Evolutionary conservation across 2,888 invertebrate species (phyloP).

Genomic region (Seira ritae): DNA sequence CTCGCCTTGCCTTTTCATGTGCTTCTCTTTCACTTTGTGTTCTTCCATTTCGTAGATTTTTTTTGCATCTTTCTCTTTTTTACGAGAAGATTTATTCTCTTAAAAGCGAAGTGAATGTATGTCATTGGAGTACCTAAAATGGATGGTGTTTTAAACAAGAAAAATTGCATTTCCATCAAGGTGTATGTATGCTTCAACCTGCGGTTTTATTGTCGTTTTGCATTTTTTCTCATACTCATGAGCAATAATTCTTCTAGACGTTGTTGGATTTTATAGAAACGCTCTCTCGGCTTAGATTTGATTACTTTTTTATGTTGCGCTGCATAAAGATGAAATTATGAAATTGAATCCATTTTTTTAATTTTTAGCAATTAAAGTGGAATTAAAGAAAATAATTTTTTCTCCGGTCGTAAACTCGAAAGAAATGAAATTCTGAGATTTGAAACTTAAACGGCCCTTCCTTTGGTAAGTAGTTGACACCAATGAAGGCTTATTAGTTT

Average conservation of each 20-base stretch:
- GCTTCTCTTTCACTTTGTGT: background rate
- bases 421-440: too few species aligned
- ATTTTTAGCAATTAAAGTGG: too few species aligned
- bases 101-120: background rate
- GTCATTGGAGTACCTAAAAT: background rate
- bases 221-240: too few species aligned
- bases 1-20: background rate
- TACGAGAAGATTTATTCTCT: background rate
- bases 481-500: background rate
- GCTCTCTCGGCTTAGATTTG: too few species aligned
- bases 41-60: background rate
- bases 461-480: background rate
- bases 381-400: too few species aligned
- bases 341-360: too few species aligned
- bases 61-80: conserved; percentile 2
- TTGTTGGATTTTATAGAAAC: too few species aligned
- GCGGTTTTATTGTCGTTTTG: background rate
- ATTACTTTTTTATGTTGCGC: too few species aligned
- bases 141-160: background rate
- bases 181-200: background rate
- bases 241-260: background rate
- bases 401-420: too few species aligned
- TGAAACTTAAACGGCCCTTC: background rate
- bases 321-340: too few species aligned
- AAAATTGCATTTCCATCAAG: background rate